Percentiles rank a stretch among this genome's conserved stretches.
Evolutionary conservation across 1,140 invertebrate species (phyloP).

Genomic region (Hesperophylax magnus): DNA sequence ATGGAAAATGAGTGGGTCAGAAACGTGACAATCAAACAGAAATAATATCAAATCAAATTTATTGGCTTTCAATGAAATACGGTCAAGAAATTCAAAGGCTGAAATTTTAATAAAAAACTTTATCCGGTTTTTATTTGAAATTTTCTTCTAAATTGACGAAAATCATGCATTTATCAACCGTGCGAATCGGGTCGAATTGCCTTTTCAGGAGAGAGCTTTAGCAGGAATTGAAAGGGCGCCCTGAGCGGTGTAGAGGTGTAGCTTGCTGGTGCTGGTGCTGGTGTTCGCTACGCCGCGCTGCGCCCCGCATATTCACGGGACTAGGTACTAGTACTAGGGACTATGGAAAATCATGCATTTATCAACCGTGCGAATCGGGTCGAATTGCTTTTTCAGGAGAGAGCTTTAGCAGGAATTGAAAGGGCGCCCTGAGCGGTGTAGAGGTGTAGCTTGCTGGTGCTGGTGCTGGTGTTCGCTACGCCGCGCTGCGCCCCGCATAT

Average conservation of each 20-base stretch:
- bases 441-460: not conserved
- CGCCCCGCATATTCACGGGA: constrained; percentile 2
- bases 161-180: constrained; percentile 6
- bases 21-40: constrained; percentile 20
- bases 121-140: too few relatives aligned
- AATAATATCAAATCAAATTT: not conserved
- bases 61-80: too few relatives aligned
- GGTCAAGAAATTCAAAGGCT: not conserved
- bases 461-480: constrained; percentile 14
- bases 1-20: constrained; percentile 17
- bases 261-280: too few relatives aligned
- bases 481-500: not conserved
- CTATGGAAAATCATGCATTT: constrained; percentile 17
- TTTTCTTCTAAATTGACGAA: too few relatives aligned
- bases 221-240: constrained; percentile 37
- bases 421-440: not conserved
- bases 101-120: too few relatives aligned
- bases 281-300: constrained; percentile 1
- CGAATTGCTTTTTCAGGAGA: constrained; percentile 27
- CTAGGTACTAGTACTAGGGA: not conserved
- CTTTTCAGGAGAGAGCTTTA: constrained; percentile 17
- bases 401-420: constrained; percentile 32
- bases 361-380: constrained; percentile 20
- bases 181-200: constrained; percentile 33
- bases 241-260: not conserved